Conservation (phyloP, 2,888 invertebrate species). For the Eumerus sabulonum region DNA sequence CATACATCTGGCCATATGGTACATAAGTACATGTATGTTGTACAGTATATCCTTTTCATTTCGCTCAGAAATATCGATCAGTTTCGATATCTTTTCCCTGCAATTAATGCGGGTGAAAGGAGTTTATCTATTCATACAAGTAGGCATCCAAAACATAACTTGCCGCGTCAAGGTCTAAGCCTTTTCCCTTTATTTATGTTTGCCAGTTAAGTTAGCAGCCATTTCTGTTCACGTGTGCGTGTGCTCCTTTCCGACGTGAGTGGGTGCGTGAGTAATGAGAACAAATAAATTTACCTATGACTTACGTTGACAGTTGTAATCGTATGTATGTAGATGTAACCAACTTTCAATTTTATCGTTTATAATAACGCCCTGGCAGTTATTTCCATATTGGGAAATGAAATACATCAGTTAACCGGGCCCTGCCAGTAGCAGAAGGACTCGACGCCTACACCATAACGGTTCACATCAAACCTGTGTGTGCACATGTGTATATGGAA, state of each 20-base stretch:
- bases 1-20: too few relatives aligned
- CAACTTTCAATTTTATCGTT: conserved; percentile 60
- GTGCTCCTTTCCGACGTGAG: background rate
- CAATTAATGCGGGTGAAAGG: too few relatives aligned
- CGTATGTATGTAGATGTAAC: conserved; percentile 55
- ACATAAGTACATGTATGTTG: too few relatives aligned
- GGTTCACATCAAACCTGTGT: background rate
- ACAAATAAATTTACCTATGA: conserved; percentile 57
- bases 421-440: conserved; percentile 9
- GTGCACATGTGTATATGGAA: conserved; percentile 1
- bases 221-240: too few relatives aligned
- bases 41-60: too few relatives aligned
- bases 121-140: too few relatives aligned
- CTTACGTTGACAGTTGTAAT: conserved; percentile 57
- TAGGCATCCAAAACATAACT: too few relatives aligned
- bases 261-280: conserved; percentile 32
- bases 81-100: too few relatives aligned
- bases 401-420: conserved; percentile 57
- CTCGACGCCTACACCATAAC: background rate
- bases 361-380: conserved; percentile 58
- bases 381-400: conserved; percentile 68
- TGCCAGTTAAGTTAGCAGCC: too few relatives aligned
- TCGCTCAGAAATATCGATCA: too few relatives aligned
- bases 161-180: too few relatives aligned
- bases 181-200: too few relatives aligned